Base-by-base conservation (phyloP, 2,888 invertebrate genomes). In the Girardia tigrina region DNA sequence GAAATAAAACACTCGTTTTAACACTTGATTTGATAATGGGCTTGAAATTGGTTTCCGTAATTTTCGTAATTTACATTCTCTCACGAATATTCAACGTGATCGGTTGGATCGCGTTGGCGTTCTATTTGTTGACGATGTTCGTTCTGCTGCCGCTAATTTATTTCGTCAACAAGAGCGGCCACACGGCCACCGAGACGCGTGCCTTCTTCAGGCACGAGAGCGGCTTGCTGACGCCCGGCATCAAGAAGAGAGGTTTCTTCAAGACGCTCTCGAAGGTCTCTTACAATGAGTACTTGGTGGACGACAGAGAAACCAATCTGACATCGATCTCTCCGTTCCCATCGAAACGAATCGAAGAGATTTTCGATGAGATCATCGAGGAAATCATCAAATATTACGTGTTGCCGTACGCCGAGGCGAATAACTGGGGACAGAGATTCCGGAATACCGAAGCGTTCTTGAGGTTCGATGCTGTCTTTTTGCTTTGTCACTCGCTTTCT, bases 351-450 rank as follows among this genome's bases (percentile, higher is more conserved):
- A 56, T 56, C 4, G 56, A 56, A 56, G 56, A 56, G 23, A 56
- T 56, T 56, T n/a, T 56, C 4, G 56, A 56, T 56, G 56, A 56
- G 6, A 56, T 56, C 23, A 56, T 56, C n/a, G 56, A 56, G n/a
- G 56, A 56, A 56, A 56, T 56, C 23, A 56, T 56, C n/a, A 56
- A 56, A 16, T 56, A 56, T n/a, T 56, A 56, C n/a, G 56, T 56
- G n/a, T 56, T 56, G 23, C 56, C 56, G 23, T 56, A 56, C 23
- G 56, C 56, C 4, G 56, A 56, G 23, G 56, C 56, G 4, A 56
- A 56, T 23, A 56, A 56, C n/a, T 56, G 56, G 56, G n/a, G n/a
- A n/a, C n/a, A n/a, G n/a, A 56, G 23, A 56, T 56, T 56, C 23
- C n/a, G 23, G 23, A 56, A 56, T 16, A 56, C 56, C 23, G 56